A percentile compares a stretch with the other conserved stretches of the same genome.
Conservation (phyloP, 2,888 invertebrate genomes). For the Dione vanillae region DNA sequence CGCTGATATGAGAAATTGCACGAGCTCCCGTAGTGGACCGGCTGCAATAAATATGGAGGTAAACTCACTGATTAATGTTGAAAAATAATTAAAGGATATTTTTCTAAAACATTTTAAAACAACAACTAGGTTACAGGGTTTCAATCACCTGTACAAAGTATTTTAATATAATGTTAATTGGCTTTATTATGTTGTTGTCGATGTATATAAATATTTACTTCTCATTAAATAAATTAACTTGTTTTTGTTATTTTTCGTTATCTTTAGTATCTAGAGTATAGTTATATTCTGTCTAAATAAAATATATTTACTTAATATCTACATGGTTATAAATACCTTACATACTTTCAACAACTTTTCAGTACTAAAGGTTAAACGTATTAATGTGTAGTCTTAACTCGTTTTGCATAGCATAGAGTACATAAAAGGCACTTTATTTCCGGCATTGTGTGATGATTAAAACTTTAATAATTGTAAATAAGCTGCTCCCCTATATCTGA, state of each 20-base stretch:
- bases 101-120: neutral
- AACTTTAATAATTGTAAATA: too few species aligned
- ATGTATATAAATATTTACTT: neutral
- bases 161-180: neutral
- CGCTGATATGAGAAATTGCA: conserved; percentile 44
- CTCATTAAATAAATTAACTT: neutral
- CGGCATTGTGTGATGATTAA: too few species aligned
- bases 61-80: conserved; percentile 24
- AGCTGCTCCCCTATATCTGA: too few species aligned
- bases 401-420: too few species aligned
- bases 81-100: conserved; percentile 13
- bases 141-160: conserved; percentile 7
- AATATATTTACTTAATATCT: too few species aligned
- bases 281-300: neutral
- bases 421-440: too few species aligned
- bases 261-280: neutral
- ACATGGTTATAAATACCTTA: too few species aligned
- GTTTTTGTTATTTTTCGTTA: conserved; percentile 1
- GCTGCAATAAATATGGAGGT: conserved; percentile 21
- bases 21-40: conserved; percentile 31
- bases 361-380: too few species aligned
- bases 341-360: too few species aligned
- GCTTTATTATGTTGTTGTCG: neutral
- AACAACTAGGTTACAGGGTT: neutral
- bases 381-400: too few species aligned